Conservation (phyloP, 2,888 invertebrate genomes). For the Diadegma fenestrale region DNA sequence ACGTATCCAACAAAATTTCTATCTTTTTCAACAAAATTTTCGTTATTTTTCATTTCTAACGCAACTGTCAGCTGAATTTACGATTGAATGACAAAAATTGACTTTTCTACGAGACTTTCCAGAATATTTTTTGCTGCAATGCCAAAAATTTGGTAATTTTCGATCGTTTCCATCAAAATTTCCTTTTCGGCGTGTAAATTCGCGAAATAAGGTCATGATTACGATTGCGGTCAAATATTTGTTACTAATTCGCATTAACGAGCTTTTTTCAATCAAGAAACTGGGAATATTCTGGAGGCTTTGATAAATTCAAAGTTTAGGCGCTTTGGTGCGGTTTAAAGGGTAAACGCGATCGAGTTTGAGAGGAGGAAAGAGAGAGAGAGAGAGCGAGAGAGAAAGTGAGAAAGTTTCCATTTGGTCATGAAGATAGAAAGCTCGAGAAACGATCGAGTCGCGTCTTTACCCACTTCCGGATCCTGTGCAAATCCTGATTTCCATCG, state of each 20-base stretch:
- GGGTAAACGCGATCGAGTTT: not conserved
- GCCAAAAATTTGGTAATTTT: no score
- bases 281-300: not conserved
- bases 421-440: slow-evolving; percentile 41
- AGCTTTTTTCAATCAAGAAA: slow-evolving; percentile 4
- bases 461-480: slow-evolving; percentile 67
- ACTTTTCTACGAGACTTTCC: no score
- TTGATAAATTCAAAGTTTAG: slow-evolving; percentile 24
- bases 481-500: slow-evolving; percentile 71
- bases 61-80: no score
- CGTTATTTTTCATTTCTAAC: no score
- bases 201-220: not conserved
- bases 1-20: no score
- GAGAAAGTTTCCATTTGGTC: slow-evolving; percentile 60
- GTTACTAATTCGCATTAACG: not conserved
- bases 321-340: slow-evolving; percentile 35
- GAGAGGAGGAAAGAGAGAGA: slow-evolving; percentile 19
- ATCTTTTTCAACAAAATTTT: no score
- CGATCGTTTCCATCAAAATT: no score
- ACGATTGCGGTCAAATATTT: not conserved
- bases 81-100: no score
- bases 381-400: not conserved
- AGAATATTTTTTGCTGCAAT: no score
- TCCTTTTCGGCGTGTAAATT: no score
- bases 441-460: slow-evolving; percentile 60